Percentiles rank a stretch among this genome's conserved stretches.
phyloP scores from a whole-genome alignment of 2,113 vertebrate genomes.

The Helogale parvula region DNA sequence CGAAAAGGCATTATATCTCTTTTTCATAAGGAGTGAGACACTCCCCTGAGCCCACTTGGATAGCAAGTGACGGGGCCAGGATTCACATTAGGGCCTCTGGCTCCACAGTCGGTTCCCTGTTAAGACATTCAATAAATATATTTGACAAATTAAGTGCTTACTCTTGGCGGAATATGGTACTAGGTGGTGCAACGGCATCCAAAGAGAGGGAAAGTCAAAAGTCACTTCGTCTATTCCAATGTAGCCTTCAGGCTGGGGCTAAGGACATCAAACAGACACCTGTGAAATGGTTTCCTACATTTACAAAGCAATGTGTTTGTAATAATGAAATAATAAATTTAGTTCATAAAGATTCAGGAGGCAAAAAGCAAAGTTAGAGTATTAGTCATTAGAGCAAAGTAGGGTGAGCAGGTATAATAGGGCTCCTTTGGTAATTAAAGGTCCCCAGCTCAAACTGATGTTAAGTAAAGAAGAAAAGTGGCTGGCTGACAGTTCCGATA shows the following conservation, averaged over 20 bases:
- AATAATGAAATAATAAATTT: conserved; percentile 25
- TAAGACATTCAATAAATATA: conserved; percentile 35
- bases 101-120: not conserved
- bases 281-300: not conserved
- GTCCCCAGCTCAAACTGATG: not conserved
- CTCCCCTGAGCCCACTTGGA: not conserved
- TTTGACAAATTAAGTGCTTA: conserved; percentile 24
- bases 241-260: not conserved
- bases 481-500: not conserved
- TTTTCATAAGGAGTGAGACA: not conserved
- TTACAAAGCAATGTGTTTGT: not conserved
- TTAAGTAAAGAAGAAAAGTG: not conserved
- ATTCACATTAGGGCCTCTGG: conserved; percentile 4
- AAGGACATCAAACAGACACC: not conserved
- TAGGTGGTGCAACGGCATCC: not conserved
- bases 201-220: not conserved
- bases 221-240: not conserved
- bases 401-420: not conserved
- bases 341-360: not conserved
- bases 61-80: not conserved
- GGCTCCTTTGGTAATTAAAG: not conserved
- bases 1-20: not conserved
- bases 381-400: not conserved
- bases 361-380: not conserved
- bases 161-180: not conserved